Evolutionary conservation across 2,797 vertebrate species (phyloP).

Genomic region (Peromyscus aztecus): DNA sequence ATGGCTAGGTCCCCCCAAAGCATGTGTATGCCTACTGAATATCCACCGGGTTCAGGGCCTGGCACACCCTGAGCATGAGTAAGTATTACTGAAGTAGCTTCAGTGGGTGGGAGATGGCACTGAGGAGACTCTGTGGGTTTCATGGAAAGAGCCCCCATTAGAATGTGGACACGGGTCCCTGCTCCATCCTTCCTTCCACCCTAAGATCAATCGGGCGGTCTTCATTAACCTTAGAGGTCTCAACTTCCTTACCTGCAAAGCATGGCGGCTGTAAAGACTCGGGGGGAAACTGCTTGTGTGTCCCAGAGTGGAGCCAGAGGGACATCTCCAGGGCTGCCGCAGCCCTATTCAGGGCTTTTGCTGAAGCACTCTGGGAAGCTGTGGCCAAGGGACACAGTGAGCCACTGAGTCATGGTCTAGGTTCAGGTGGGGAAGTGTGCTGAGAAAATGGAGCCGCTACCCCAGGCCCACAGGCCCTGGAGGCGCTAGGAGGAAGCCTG

Average conservation of each 20-base stretch:
- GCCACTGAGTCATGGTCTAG: background rate
- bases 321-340: background rate
- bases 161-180: background rate
- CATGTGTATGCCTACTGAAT: background rate
- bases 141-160: background rate
- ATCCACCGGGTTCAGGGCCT: background rate
- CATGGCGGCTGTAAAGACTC: background rate
- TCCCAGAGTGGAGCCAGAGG: background rate
- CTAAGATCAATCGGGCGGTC: background rate
- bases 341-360: background rate
- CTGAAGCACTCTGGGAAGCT: too few relatives aligned
- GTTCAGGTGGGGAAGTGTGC: too few relatives aligned
- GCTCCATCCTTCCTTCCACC: background rate
- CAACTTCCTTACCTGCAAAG: background rate
- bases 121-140: background rate
- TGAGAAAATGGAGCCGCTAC: background rate
- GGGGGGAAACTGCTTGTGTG: rapidly evolving
- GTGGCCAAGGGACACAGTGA: background rate
- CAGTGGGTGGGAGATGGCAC: background rate
- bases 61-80: background rate
- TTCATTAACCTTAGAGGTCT: background rate
- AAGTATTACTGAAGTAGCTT: background rate
- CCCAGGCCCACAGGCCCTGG: background rate
- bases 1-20: background rate
- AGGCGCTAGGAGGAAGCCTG: background rate